phyloP scores from a whole-genome alignment of 1,140 invertebrate species.

The Atta cephalotes region DNA sequence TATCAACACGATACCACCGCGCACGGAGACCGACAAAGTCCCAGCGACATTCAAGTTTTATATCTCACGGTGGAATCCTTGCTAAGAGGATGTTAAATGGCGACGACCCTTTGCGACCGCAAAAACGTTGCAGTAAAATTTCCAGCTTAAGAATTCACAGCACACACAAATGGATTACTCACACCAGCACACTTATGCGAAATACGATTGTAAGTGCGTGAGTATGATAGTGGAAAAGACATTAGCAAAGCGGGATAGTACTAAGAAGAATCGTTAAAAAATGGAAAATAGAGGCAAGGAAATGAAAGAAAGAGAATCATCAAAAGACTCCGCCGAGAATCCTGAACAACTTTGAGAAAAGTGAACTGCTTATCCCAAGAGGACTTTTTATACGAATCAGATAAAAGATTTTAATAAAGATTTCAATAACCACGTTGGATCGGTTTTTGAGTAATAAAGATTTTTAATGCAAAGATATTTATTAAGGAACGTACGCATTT shows the following conservation, averaged over 20 bases:
- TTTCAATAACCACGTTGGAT: constrained; percentile 47
- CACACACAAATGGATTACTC: constrained; percentile 42
- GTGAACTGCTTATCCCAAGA: constrained; percentile 59
- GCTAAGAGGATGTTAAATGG: constrained; percentile 43
- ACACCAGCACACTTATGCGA: neutral
- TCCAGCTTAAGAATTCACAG: constrained; percentile 42
- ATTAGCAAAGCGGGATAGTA: constrained; percentile 58
- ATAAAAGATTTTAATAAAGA: constrained; percentile 75
- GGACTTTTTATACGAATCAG: constrained; percentile 47
- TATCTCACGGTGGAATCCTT: constrained; percentile 2
- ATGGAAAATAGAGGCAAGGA: constrained; percentile 22
- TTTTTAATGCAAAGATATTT: neutral
- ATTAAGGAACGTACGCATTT: neutral
- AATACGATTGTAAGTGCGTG: constrained; percentile 47
- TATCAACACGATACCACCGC: constrained; percentile 6
- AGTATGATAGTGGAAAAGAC: constrained; percentile 33
- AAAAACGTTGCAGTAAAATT: constrained; percentile 41
- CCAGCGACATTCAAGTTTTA: constrained; percentile 14
- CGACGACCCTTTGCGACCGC: neutral
- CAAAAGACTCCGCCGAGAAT: constrained; percentile 55
- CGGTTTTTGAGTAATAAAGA: constrained; percentile 16
- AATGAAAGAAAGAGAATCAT: constrained; percentile 58
- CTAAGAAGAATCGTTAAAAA: constrained; percentile 63
- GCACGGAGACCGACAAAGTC: neutral
- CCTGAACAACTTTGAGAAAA: constrained; percentile 66